These are phyloP conservation scores for Psephotus haematonotus DNA, from an alignment of 2,113 vertebrate species.

Conservation along the genomic window DNA sequence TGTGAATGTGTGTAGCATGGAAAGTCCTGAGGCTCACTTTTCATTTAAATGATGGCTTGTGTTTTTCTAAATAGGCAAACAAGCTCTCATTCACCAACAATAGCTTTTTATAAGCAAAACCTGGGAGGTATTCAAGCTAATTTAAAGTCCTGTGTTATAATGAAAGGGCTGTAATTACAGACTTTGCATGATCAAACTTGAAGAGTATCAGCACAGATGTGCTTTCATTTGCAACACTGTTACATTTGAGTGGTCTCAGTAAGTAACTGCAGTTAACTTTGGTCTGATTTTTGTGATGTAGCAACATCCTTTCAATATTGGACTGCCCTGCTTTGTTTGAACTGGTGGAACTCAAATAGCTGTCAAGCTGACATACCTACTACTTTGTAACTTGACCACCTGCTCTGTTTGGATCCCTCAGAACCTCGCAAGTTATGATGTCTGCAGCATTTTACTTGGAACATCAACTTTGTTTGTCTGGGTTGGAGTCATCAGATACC, in stretches of 20 bases:
- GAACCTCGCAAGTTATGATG: slow-evolving; percentile 91
- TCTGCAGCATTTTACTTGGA: slow-evolving; percentile 96
- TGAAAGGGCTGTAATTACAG: neutral
- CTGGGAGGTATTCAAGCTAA: neutral
- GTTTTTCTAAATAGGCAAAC: neutral
- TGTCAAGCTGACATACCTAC: neutral
- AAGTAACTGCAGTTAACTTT: neutral
- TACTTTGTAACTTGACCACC: neutral
- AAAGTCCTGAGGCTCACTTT: neutral
- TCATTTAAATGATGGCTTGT: neutral
- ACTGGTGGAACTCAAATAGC: neutral
- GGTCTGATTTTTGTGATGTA: neutral
- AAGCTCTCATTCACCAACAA: neutral
- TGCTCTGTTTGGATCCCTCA: slow-evolving; percentile 58
- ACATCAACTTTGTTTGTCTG: slow-evolving; percentile 92
- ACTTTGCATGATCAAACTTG: neutral
- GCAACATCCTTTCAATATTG: neutral
- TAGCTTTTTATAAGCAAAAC: neutral
- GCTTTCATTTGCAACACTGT: neutral
- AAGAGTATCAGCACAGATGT: neutral
- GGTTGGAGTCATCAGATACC: slow-evolving; percentile 94
- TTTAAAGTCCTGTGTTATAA: neutral
- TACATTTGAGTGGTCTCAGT: neutral
- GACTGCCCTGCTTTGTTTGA: neutral
- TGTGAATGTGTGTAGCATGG: neutral